A percentile compares a stretch with the other conserved stretches of the same genome.
Conservation (phyloP, 2,888 invertebrate genomes). For the Agriopis aurantiaria region DNA sequence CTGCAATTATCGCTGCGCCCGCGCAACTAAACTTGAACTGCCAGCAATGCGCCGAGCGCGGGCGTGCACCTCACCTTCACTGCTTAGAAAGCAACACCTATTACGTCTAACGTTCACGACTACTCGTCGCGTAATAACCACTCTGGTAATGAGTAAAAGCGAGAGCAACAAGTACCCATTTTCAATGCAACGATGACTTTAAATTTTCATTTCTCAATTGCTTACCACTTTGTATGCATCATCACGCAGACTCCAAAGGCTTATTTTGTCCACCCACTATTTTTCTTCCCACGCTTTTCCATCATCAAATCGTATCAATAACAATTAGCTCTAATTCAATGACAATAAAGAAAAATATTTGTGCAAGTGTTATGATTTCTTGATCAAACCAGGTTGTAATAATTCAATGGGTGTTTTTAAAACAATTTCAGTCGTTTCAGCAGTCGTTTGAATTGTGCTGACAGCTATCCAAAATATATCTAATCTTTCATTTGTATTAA, state of each 20-base stretch:
- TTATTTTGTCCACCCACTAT: conserved; percentile 18
- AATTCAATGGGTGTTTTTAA: conserved; percentile 60
- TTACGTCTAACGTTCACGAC: conserved; percentile 71
- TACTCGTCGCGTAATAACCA: conserved; percentile 55
- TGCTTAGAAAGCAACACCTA: conserved; percentile 83
- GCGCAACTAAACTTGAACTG: conserved; percentile 82
- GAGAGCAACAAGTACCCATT: conserved; percentile 65
- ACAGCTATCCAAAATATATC: conserved; percentile 10
- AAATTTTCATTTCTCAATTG: conserved; percentile 35
- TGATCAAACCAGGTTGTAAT: conserved; percentile 64
- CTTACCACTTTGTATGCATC: conserved; percentile 24
- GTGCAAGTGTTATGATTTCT: conserved; percentile 68
- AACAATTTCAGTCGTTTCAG: conserved; percentile 59
- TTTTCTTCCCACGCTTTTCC: conserved; percentile 63
- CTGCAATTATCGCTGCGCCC: conserved; percentile 74
- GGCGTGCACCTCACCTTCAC: conserved; percentile 82
- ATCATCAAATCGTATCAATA: conserved; percentile 59
- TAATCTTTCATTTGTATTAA: background rate
- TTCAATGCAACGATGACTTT: conserved; percentile 48
- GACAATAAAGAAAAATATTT: conserved; percentile 75
- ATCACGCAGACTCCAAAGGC: conserved; percentile 16
- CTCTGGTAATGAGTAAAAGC: conserved; percentile 73
- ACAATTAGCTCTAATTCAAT: conserved; percentile 60
- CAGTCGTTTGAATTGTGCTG: conserved; percentile 43
- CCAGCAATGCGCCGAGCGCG: conserved; percentile 64